Evolutionary conservation across 2,888 invertebrate genomes (phyloP).

Genomic region (Mantis religiosa): DNA sequence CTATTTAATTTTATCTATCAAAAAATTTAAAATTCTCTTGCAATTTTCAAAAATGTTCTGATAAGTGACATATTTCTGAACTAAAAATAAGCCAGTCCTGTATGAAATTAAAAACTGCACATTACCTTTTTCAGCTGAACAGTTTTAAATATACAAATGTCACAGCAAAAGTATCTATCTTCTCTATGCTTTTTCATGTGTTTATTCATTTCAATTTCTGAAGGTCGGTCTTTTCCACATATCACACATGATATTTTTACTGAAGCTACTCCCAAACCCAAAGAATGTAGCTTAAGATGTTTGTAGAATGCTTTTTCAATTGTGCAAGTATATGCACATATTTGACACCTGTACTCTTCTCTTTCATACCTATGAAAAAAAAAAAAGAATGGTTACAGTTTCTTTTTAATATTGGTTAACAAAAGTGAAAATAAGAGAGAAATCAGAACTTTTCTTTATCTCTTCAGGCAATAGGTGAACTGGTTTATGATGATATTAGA

Average conservation of each 20-base stretch:
- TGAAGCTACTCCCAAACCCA: conserved; percentile 36
- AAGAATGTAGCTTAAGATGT: conserved; percentile 49
- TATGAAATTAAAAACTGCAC: neutral
- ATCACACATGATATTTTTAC: conserved; percentile 52
- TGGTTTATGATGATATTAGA: no score
- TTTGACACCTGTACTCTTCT: conserved; percentile 52
- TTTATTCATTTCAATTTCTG: conserved; percentile 48
- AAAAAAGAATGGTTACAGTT: neutral
- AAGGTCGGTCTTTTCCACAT: conserved; percentile 52
- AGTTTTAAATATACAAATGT: conserved; percentile 53
- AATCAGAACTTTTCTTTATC: no score
- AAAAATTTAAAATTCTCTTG: no score
- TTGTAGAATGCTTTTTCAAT: conserved; percentile 53
- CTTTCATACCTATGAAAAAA: conserved; percentile 46
- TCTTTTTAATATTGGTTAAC: no score
- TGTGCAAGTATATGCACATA: conserved; percentile 54
- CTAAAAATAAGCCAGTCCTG: neutral
- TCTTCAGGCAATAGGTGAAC: no score
- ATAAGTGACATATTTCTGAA: no score
- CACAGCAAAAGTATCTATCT: conserved; percentile 51
- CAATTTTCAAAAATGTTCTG: no score
- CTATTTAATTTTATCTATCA: no score
- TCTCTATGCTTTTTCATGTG: conserved; percentile 52
- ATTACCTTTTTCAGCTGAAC: conserved; percentile 53
- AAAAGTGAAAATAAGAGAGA: no score